Conservation (phyloP, 2,888 invertebrate genomes). For the Latrodectus elegans region DNA sequence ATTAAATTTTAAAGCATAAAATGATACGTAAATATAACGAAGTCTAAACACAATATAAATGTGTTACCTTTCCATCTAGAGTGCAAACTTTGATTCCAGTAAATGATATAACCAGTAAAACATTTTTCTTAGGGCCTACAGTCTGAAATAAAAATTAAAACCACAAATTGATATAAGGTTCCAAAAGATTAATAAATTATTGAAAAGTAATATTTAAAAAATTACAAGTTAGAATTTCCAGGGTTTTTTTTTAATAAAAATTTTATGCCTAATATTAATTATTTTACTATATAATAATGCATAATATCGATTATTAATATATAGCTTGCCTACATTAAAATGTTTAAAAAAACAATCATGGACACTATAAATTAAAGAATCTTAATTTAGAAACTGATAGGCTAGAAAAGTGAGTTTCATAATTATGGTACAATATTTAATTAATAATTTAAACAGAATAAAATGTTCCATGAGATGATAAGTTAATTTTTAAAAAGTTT, state of each 20-base stretch:
- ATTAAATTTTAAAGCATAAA: neutral
- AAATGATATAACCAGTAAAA: slow-evolving; percentile 84
- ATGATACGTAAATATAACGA: neutral
- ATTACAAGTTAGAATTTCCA: neutral
- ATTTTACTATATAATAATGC: no score
- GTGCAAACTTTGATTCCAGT: slow-evolving; percentile 89
- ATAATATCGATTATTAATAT: no score
- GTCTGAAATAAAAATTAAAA: slow-evolving; percentile 71
- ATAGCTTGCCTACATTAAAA: no score
- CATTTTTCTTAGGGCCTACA: slow-evolving; percentile 80
- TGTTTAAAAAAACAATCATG: no score
- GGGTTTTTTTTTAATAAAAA: neutral
- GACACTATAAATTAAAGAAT: no score
- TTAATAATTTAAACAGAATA: no score
- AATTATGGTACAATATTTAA: no score
- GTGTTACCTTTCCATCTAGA: slow-evolving; percentile 84
- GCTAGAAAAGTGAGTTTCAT: no score
- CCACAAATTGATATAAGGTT: neutral
- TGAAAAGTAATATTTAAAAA: neutral
- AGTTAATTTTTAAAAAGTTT: no score
- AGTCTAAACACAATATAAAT: neutral
- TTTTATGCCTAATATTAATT: no score
- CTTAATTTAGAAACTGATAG: no score
- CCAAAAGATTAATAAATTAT: neutral
- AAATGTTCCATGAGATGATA: no score